Base-by-base conservation (phyloP, 2,113 vertebrate species). In the Lucifuga dentata region DNA sequence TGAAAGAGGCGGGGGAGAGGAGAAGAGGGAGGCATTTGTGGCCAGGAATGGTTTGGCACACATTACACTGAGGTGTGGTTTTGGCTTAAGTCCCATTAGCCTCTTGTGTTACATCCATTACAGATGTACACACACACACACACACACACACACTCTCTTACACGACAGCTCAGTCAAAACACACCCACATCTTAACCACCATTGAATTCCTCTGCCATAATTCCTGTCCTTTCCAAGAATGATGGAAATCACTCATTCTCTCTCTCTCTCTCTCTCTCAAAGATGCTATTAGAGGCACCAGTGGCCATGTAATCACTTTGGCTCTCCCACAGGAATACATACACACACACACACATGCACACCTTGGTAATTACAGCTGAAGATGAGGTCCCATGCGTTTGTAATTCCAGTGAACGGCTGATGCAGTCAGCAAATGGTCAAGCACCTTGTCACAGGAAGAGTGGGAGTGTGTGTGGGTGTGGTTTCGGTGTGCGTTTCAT, bases 271-370 rank as follows among this genome's bases (percentile, higher is more conserved):
- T 62, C 29, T 48, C 17, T 36, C 29, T 19, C 88, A 91, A 92
- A 90, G 66, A 89, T 85, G 85, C 89, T 86, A 92, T 93, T 93
- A 92, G 90, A 92, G 89, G 91, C 92, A 90, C 90, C 91, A 88
- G 86, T 90, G 86, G 84, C 87, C 92, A 84, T 89, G 87, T 92
- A 93, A 93, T 93, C 89, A 87, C 78, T 80, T 80, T 86, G 77
- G 64, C 85, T 71, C 66, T 90, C 90, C 85, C 90, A 80, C 70
- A 86, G 87, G 88, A 89, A 35, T 60, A 50, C 26, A 35, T 35
- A 44, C 43, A 44, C 58, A n/a, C 44, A 58, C 53, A 60, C 56
- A 35, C 70, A 41, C 70, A 60, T 23, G 76, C 76, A 55, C 73
- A 69, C 58, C 69, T 72, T 67, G 44, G 76, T 89, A 89, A 89